These are phyloP conservation scores for Ascidia mentula DNA, from an alignment of 23 tunicate genomes.

Conservation along the genomic window DNA sequence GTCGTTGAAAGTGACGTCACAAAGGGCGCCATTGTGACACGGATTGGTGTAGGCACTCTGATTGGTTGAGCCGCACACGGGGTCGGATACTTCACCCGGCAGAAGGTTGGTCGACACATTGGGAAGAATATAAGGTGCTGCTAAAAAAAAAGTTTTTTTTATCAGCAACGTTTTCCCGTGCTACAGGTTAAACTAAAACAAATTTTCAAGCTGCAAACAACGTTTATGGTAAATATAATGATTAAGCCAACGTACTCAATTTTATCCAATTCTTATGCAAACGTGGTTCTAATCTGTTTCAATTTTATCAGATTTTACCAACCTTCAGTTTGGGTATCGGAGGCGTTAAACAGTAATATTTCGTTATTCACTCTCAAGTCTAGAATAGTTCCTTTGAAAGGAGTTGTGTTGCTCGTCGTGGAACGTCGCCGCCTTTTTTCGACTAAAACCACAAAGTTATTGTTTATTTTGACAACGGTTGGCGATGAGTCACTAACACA, in stretches of 20 bases:
- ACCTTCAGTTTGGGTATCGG: too few species aligned
- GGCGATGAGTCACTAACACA: background rate
- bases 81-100: constrained; percentile 48
- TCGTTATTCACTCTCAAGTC: constrained; percentile 30
- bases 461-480: background rate
- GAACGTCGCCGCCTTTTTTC: background rate
- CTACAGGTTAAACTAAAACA: too few species aligned
- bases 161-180: too few species aligned
- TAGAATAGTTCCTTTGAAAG: constrained; percentile 61
- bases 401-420: background rate
- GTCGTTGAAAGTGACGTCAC: constrained; percentile 49
- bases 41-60: constrained; percentile 21
- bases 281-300: too few species aligned
- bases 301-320: too few species aligned
- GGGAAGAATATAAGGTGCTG: too few species aligned
- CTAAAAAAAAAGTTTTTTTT: too few species aligned
- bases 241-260: too few species aligned
- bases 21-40: constrained; percentile 44
- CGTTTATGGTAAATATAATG: too few species aligned
- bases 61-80: constrained; percentile 42
- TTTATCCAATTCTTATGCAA: too few species aligned
- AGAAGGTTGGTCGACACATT: constrained; percentile 17
- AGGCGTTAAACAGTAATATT: constrained; percentile 5
- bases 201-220: too few species aligned
- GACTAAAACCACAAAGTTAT: background rate